A percentile compares a stretch with the other conserved stretches of the same genome.
Evolutionary conservation across 30 jellyfish, hydroid and myxozoan species (phyloP).

Genomic region (Catostylus mosaicus): DNA sequence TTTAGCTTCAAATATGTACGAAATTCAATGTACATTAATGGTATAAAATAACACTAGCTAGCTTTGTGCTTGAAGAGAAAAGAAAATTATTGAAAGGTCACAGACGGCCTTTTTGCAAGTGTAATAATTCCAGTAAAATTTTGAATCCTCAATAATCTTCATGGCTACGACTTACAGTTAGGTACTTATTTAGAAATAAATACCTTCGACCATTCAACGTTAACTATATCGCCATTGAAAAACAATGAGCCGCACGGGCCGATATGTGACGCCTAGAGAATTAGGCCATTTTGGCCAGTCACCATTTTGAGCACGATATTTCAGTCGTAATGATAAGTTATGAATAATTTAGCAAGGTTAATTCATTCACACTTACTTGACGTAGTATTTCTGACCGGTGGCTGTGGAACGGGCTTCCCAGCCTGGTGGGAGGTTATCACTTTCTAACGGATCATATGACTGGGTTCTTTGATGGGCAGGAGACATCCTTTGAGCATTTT

Average conservation of each 20-base stretch:
- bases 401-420: constrained; percentile 89
- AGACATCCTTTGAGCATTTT: constrained; percentile 41
- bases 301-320: neutral
- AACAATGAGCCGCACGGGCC: neutral
- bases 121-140: too few species aligned
- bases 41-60: too few species aligned
- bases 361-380: constrained; percentile 62
- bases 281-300: constrained; percentile 28
- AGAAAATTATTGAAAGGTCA: too few species aligned
- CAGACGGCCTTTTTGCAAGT: too few species aligned
- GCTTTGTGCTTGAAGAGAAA: too few species aligned
- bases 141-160: too few species aligned
- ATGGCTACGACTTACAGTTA: too few species aligned
- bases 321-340: neutral
- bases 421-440: constrained; percentile 76
- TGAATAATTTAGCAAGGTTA: constrained; percentile 32
- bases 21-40: too few species aligned
- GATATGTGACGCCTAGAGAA: neutral
- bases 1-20: too few species aligned
- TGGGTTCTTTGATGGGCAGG: constrained; percentile 83
- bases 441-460: constrained; percentile 77
- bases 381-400: constrained; percentile 82
- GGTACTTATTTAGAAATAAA: too few species aligned
- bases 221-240: too few species aligned
- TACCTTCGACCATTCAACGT: too few species aligned